A percentile compares a stretch with the other conserved stretches of the same genome.
Evolutionary conservation across 2,888 invertebrate species (phyloP).

Genomic region (Leptinotarsa juncta): DNA sequence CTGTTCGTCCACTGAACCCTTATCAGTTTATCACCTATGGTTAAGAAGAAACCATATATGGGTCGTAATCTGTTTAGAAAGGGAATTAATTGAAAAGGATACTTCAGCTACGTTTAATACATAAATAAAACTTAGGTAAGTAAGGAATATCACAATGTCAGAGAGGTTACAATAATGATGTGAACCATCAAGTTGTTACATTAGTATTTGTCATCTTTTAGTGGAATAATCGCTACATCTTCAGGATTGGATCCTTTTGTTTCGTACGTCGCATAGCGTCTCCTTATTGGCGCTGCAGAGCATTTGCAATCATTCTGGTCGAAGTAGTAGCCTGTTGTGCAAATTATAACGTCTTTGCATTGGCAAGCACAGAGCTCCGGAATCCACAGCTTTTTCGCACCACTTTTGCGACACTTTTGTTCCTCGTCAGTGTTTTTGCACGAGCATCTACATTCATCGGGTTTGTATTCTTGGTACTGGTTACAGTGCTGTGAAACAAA

Average conservation of each 20-base stretch:
- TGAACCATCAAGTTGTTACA: neutral
- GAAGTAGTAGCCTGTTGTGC: constrained; percentile 73
- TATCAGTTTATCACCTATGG: constrained; percentile 5
- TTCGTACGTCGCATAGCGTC: constrained; percentile 38
- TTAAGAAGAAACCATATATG: neutral
- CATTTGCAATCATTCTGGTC: constrained; percentile 72
- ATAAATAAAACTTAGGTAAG: constrained; percentile 26
- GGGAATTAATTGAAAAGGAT: constrained; percentile 6
- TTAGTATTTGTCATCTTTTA: neutral
- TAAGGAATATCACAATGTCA: constrained; percentile 33
- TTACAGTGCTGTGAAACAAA: constrained; percentile 69
- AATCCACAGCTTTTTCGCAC: constrained; percentile 72
- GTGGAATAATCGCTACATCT: neutral
- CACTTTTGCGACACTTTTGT: constrained; percentile 69
- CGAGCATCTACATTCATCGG: constrained; percentile 71
- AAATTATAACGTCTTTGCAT: constrained; percentile 69
- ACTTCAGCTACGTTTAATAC: constrained; percentile 13
- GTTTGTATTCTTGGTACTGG: constrained; percentile 69
- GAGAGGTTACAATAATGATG: neutral
- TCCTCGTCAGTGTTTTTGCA: constrained; percentile 74
- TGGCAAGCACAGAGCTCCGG: constrained; percentile 71
- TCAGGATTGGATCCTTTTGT: constrained; percentile 27
- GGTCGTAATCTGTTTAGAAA: neutral
- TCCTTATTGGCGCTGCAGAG: constrained; percentile 53
- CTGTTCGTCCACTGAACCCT: neutral